These are phyloP conservation scores for Trididemnum clinides DNA, from an alignment of 23 tunicate species.

Conservation along the genomic window DNA sequence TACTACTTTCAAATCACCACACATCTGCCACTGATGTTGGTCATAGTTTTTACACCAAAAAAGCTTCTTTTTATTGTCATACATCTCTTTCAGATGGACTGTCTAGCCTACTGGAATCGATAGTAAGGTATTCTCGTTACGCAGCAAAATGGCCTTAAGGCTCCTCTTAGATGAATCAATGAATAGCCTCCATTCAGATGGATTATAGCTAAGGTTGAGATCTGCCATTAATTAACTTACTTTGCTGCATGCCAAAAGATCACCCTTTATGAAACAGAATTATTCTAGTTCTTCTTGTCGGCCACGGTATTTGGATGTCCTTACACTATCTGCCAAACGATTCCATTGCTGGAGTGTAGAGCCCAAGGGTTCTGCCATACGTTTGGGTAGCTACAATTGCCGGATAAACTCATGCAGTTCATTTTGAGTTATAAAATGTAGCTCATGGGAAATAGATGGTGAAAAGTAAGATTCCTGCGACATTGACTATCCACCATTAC, in stretches of 20 bases:
- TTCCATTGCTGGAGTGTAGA: conserved; percentile 52
- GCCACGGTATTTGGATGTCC: conserved; percentile 17
- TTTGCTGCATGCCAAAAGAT: conserved; percentile 40
- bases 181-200: no score
- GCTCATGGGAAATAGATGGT: conserved; percentile 7
- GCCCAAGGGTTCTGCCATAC: conserved; percentile 27
- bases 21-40: no score
- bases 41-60: no score
- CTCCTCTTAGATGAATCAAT: no score
- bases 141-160: no score
- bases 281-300: conserved; percentile 34
- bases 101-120: no score
- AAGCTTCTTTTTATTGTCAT: no score
- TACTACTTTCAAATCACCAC: no score
- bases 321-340: conserved; percentile 19
- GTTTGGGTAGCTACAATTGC: conserved; percentile 18
- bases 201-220: no score
- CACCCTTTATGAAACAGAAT: conserved; percentile 20
- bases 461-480: conserved; percentile 3
- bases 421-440: conserved; percentile 38
- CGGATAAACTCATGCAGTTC: conserved; percentile 21
- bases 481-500: conserved; percentile 28
- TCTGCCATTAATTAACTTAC: no score
- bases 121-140: no score
- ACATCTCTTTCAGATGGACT: no score